phyloP scores from a whole-genome alignment of 2,888 invertebrate genomes.

The Mesorhabditis sp. region DNA sequence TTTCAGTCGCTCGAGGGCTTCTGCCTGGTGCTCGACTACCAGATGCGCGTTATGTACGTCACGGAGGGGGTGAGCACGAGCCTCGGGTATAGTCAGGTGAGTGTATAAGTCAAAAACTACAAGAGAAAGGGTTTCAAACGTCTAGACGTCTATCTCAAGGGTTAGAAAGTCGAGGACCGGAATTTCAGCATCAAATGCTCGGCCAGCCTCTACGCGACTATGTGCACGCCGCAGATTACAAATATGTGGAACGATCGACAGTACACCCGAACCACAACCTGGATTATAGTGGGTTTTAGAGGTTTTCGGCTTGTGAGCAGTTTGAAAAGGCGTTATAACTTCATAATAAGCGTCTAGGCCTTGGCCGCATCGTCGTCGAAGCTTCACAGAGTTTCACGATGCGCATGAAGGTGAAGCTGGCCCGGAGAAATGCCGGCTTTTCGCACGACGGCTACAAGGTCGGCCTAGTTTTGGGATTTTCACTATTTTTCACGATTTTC shows the following conservation, averaged over 20 bases:
- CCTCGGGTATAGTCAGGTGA: background rate
- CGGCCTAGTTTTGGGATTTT: background rate
- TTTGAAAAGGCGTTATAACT: background rate
- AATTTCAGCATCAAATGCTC: conserved; percentile 1
- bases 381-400: background rate
- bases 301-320: background rate
- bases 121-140: background rate
- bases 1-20: background rate
- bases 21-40: background rate
- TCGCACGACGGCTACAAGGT: background rate
- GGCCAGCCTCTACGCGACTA: background rate
- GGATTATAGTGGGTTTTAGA: background rate
- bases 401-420: background rate
- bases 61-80: conserved; percentile 3
- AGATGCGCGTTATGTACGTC: background rate
- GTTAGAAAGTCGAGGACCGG: background rate
- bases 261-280: background rate
- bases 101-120: background rate
- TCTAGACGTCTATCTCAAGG: too few species aligned
- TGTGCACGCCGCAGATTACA: background rate
- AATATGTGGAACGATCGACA: background rate
- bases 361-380: background rate
- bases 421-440: background rate
- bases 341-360: too few species aligned
- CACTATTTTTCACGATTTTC: background rate